Conservation (phyloP, 1,140 invertebrate genomes). For the Ceratoteleas bidentatus region DNA sequence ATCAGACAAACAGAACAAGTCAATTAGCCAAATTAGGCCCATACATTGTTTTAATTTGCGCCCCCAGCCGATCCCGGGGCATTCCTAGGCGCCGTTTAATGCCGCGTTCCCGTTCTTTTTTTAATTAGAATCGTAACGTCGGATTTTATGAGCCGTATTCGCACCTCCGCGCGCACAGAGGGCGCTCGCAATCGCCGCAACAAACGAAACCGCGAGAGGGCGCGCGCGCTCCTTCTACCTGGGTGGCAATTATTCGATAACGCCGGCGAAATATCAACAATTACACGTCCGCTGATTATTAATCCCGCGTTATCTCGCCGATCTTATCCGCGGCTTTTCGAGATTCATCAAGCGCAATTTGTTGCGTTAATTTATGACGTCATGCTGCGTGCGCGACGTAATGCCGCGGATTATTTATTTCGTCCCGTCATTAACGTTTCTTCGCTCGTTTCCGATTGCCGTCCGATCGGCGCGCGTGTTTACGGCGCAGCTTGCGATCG, state of each 20-base stretch:
- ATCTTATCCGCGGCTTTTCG: constrained; percentile 35
- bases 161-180: constrained; percentile 16
- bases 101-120: constrained; percentile 39
- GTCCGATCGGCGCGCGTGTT: constrained; percentile 36
- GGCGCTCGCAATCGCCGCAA: constrained; percentile 4
- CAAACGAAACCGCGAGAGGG: constrained; percentile 20
- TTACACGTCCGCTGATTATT: constrained; percentile 49
- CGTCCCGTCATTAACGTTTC: constrained; percentile 45
- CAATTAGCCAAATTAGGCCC: too few species aligned
- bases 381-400: constrained; percentile 35
- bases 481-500: constrained; percentile 58
- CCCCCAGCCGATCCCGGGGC: too few species aligned
- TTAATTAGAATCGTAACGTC: constrained; percentile 76
- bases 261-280: constrained; percentile 52
- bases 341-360: constrained; percentile 56
- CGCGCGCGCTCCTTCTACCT: constrained; percentile 8
- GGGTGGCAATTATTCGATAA: constrained; percentile 54
- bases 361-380: constrained; percentile 58
- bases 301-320: constrained; percentile 50
- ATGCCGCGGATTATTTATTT: constrained; percentile 52
- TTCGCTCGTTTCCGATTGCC: constrained; percentile 49
- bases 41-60: too few species aligned
- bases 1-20: too few species aligned
- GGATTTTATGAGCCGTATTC: constrained; percentile 64
- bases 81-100: too few species aligned